Base-by-base conservation (phyloP, 2,797 vertebrate genomes). In the Spheniscus humboldti region DNA sequence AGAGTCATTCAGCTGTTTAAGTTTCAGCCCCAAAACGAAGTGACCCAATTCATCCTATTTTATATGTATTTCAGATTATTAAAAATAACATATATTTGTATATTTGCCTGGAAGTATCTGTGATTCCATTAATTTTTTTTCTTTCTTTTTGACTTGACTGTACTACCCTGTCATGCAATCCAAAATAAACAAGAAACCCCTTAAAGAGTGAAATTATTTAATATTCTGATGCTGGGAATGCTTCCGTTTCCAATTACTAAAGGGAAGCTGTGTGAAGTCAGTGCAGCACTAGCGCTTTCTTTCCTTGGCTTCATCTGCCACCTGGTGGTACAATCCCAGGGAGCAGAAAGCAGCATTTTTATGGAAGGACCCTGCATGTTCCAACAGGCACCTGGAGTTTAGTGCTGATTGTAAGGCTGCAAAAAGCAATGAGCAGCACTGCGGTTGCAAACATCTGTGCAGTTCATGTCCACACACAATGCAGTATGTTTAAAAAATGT, bases 251-350 rank as follows among this genome's bases (percentile, higher is more conserved):
- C 39, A 3, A 18, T 22, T 10, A 9, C 22, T 6, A 1, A 17
- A 5, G n/a, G 5, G 60, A 48, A 73, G 55, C 71, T 8, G 45
- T 2, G 68, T 1, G 52, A 45, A 52, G 22, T 0, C 31, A 41
- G 52, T 0, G 0, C 52, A 74, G 64, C 59, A 1, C 13, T 0
- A 7, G 47, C 24, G 6, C 10, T 75, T 81, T 9, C 12, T 13
- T 74, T 78, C 69, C 83, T 89, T 81, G 83, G 68, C 47, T 79
- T 43, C 67, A 22, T 81, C 59, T 95, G 97, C 96, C 96, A 71
- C 66, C 97, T 97, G 90, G 37, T 88, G 97, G 96, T 64, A 20
- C 17, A 15, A 1, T 6, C 39, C 3, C 18, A 48, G 71, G 13
- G 9, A 85, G 82, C 74, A 62, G 68, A 16, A 39, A 57, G 13